These are phyloP conservation scores for Hafferia zeledoni DNA, from an alignment of 2,797 vertebrate genomes.

Conservation along the genomic window DNA sequence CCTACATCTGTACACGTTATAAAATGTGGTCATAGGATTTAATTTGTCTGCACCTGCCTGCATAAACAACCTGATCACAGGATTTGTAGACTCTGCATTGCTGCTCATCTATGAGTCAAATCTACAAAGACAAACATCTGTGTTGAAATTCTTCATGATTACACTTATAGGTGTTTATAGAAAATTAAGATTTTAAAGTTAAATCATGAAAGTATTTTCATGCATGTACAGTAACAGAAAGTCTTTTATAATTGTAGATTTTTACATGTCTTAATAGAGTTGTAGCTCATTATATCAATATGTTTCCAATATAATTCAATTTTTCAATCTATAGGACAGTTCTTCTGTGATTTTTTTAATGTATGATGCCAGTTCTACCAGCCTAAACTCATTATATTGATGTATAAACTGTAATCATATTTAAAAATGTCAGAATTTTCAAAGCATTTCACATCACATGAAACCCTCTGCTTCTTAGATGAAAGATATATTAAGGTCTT, in stretches of 20 bases:
- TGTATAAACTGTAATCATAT: not conserved
- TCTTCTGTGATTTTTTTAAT: not conserved
- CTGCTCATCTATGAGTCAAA: not conserved
- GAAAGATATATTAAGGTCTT: not conserved
- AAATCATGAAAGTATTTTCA: not conserved
- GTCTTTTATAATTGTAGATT: not conserved
- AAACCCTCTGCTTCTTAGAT: not conserved
- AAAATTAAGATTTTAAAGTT: not conserved
- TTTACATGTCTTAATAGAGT: not conserved
- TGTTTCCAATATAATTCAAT: not conserved
- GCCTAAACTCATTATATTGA: not conserved
- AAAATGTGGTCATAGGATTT: not conserved
- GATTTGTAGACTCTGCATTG: not conserved
- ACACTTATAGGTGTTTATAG: not conserved
- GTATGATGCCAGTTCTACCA: not conserved
- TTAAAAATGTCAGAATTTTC: not conserved
- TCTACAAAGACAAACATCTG: not conserved
- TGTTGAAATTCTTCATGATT: not conserved
- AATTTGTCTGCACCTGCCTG: not conserved
- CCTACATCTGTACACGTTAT: not conserved
- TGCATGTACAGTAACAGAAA: not conserved
- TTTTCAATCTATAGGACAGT: not conserved
- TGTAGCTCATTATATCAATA: not conserved
- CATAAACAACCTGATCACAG: not conserved
- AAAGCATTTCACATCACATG: not conserved